phyloP scores from a whole-genome alignment of 2,797 vertebrate genomes.

The Notolabrus celidotus region DNA sequence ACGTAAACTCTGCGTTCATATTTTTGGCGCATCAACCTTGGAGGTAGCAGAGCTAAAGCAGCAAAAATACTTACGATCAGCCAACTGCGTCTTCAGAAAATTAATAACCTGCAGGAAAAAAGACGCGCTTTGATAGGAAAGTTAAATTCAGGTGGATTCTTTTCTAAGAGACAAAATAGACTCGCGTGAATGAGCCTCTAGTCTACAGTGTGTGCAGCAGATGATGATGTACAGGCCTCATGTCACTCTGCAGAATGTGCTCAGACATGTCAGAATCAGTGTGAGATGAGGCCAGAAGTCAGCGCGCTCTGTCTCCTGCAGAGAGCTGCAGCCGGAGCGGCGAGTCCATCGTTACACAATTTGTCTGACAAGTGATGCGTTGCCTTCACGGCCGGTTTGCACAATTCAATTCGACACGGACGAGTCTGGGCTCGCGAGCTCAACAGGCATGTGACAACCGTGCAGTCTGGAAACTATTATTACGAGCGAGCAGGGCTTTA shows the following conservation, averaged over 20 bases:
- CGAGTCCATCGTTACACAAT: slow-evolving; percentile 41
- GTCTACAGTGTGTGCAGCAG: neutral
- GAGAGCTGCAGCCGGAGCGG: slow-evolving; percentile 4
- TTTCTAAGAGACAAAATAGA: too few species aligned
- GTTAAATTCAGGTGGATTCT: too few species aligned
- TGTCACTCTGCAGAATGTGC: neutral
- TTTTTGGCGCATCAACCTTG: neutral
- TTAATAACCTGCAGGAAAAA: neutral
- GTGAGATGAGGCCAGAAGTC: neutral
- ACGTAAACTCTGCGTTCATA: neutral
- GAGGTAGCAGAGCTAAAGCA: slow-evolving; percentile 6
- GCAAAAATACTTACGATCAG: neutral
- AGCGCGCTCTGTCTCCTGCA: slow-evolving; percentile 22
- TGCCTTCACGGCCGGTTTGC: slow-evolving; percentile 47
- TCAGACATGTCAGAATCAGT: slow-evolving; percentile 3
- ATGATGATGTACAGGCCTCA: neutral
- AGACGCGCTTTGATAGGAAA: neutral
- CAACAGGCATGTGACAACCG: slow-evolving; percentile 48
- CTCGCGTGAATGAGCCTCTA: neutral
- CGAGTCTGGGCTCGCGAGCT: slow-evolving; percentile 45
- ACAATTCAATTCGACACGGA: slow-evolving; percentile 57
- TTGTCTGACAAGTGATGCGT: slow-evolving; percentile 60
- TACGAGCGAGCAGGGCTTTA: neutral
- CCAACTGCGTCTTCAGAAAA: neutral
- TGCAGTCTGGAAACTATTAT: slow-evolving; percentile 49